Base-by-base conservation (phyloP, 2,113 vertebrate species). In the Coreoperca whiteheadi region DNA sequence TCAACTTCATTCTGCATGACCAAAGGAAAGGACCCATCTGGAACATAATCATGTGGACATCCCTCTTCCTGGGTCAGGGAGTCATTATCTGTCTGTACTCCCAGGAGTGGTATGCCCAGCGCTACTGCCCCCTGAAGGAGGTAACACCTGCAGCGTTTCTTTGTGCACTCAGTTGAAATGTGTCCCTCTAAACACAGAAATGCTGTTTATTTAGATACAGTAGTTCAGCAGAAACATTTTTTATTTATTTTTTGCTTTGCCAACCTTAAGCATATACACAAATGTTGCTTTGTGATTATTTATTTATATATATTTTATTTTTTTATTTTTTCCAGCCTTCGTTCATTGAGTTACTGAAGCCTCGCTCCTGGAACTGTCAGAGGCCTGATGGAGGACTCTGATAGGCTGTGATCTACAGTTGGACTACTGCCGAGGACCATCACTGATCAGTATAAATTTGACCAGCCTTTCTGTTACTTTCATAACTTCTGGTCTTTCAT, bases 31-130 rank as follows among this genome's bases (percentile, higher is more conserved):
- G 96, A 50, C 97, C 98, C 0, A 95, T 99, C 91, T 99, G 98
- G 98, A 99, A 99, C 0, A 95, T 99, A 77, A 94, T 99, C 92
- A 97, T 99, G 96, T 99, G 98, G 98, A 97, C 96, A 0, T 96
- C 97, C 3, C 95, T 99, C 8, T 99, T 99, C 82, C 92, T 98
- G 87, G 98, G 98, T 67, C 94, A 98, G 0, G 98, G 97, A 4
- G 95, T 99, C 79, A 91, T 99, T 75, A 92, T 99, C 64, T 99
- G 97, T 85, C 95, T 99, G 41, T 99, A 99, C 77, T 98, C 97
- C 77, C 98, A 98, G 88, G 98, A 99, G 94, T 99, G 98, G 98
- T 98, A 99, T 0, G 98, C 98, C 15, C 97, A 96, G 79, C 95
- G 93, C 73, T 96, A 98, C 88, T 99, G 98, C 85, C 96, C 98